Evolutionary conservation across 1,140 invertebrate genomes (phyloP).

Genomic region (Leptinotarsa undecemlineata): DNA sequence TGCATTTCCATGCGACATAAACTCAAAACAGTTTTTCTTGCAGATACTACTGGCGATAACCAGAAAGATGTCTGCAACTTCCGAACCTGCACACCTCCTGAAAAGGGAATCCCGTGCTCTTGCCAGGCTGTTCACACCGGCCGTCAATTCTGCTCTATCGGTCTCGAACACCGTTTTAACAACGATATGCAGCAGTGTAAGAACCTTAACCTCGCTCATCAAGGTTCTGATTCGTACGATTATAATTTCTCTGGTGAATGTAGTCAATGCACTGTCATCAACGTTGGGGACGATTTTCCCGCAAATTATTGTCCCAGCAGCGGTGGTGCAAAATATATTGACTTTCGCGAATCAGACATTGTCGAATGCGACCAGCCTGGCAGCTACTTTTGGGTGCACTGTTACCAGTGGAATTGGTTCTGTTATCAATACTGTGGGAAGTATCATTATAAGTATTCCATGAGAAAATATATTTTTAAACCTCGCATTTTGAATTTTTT

Average conservation of each 20-base stretch:
- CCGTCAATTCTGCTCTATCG: background rate
- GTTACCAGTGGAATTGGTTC: slow-evolving; percentile 20
- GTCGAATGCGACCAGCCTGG: background rate
- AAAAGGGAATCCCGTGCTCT: no score
- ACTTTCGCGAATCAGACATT: background rate
- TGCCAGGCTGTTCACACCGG: background rate
- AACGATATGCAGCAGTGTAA: background rate
- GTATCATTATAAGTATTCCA: slow-evolving; percentile 11
- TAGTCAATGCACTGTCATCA: background rate
- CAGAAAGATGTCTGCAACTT: no score
- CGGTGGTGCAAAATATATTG: background rate
- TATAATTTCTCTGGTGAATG: background rate
- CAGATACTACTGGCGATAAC: no score
- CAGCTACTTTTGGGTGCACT: background rate
- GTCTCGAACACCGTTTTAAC: background rate
- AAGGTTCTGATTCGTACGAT: background rate
- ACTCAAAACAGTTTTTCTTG: no score
- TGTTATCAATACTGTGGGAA: slow-evolving; percentile 10
- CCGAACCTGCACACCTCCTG: no score
- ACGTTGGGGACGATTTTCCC: background rate
- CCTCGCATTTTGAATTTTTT: background rate
- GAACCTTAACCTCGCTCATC: background rate
- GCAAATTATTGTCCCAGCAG: background rate
- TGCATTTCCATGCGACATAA: no score
- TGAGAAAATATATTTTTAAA: background rate